Percentiles rank a stretch among this genome's conserved stretches.
Conservation (phyloP, 1,140 invertebrate genomes). For the Drosophila ohnishii region DNA sequence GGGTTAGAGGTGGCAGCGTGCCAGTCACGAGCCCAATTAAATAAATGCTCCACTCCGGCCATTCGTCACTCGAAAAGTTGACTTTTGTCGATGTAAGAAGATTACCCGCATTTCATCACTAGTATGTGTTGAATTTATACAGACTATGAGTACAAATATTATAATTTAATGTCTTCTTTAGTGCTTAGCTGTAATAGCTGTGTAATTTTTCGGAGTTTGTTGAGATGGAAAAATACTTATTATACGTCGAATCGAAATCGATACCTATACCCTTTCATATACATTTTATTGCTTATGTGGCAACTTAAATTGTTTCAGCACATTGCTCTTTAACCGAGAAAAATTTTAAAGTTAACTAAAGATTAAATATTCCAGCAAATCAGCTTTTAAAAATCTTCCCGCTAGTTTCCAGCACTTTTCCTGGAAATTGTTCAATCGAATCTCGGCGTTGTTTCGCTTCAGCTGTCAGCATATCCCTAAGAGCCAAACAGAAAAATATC, state of each 20-base stretch:
- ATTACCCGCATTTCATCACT: background rate
- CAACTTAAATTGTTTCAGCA: background rate
- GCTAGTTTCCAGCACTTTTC: background rate
- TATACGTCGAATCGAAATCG: background rate
- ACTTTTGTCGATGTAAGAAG: constrained; percentile 11
- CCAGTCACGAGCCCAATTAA: constrained; percentile 11
- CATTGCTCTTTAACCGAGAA: background rate
- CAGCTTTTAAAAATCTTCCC: background rate
- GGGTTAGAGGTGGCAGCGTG: constrained; percentile 9
- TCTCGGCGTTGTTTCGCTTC: constrained; percentile 48
- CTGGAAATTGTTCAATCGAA: constrained; percentile 12
- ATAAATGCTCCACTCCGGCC: background rate
- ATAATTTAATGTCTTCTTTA: too few species aligned
- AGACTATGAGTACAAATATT: too few species aligned
- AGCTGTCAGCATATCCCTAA: constrained; percentile 49
- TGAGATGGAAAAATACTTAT: too few species aligned
- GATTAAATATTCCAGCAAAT: background rate
- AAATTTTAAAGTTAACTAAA: too few species aligned
- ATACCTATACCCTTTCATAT: background rate
- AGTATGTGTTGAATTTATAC: background rate
- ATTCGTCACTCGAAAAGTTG: background rate
- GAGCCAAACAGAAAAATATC: background rate
- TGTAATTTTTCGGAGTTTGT: too few species aligned
- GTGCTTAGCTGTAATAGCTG: too few species aligned
- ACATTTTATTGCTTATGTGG: too few species aligned